Percentiles rank a stretch among this genome's conserved stretches.
phyloP scores from a whole-genome alignment of 2,888 invertebrate species.

The Auanema sp. region DNA sequence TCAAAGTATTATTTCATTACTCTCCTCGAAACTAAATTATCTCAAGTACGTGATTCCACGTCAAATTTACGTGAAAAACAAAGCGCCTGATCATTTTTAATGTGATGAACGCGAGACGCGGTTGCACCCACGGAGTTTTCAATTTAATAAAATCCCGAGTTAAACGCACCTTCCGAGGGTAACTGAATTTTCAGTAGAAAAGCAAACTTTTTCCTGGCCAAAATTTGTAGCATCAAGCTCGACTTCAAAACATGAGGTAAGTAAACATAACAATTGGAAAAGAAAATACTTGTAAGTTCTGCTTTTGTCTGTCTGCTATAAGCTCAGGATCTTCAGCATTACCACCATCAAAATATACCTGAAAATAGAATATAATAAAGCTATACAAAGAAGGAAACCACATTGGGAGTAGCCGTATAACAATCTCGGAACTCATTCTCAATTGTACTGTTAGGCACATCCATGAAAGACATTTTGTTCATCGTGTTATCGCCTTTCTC shows the following conservation, averaged over 20 bases:
- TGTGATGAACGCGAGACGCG: too few species aligned
- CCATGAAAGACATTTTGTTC: slow-evolving; percentile 31
- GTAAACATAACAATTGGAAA: too few species aligned
- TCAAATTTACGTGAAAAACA: too few species aligned
- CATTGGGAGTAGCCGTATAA: slow-evolving; percentile 17
- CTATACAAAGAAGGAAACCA: slow-evolving; percentile 1
- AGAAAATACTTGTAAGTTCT: slow-evolving; percentile 8
- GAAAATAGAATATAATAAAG: neutral
- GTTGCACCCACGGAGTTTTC: too few species aligned
- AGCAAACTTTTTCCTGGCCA: slow-evolving; percentile 52
- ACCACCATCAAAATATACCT: slow-evolving; percentile 45
- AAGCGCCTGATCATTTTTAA: too few species aligned
- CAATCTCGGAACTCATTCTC: neutral
- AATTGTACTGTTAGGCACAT: neutral
- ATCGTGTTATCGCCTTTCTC: slow-evolving; percentile 11
- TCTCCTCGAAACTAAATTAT: too few species aligned
- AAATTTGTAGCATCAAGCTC: slow-evolving; percentile 41
- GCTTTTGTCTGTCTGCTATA: neutral
- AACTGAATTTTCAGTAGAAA: slow-evolving; percentile 35
- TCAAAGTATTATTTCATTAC: neutral
- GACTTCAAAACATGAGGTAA: too few species aligned
- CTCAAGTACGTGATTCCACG: too few species aligned
- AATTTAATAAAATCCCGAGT: too few species aligned
- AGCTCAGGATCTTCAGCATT: slow-evolving; percentile 5
- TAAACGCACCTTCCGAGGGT: slow-evolving; percentile 32